phyloP scores from a whole-genome alignment of 2,797 vertebrate genomes.

The Gastrophryne carolinensis region DNA sequence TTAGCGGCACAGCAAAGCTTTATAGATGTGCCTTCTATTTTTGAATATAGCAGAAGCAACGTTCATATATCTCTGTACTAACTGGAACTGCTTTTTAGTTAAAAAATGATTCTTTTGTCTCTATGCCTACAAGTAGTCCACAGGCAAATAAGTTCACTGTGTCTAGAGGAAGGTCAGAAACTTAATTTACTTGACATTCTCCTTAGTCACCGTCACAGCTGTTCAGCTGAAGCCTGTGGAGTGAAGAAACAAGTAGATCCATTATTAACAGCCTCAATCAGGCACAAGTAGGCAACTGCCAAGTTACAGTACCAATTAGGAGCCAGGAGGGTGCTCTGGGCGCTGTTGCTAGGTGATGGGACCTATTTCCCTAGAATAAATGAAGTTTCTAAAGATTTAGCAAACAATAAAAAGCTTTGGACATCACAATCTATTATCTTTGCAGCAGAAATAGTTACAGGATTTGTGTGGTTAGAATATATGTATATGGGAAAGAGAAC shows the following conservation, averaged over 20 bases:
- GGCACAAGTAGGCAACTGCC: conserved; percentile 38
- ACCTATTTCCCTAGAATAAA: conserved; percentile 31
- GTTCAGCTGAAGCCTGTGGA: conserved; percentile 30
- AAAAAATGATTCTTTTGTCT: conserved; percentile 9
- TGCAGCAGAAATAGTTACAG: conserved; percentile 35
- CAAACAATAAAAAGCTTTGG: conserved; percentile 15
- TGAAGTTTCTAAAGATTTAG: conserved; percentile 24
- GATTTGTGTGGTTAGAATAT: background rate
- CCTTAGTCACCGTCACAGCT: conserved; percentile 41
- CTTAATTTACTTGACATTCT: conserved; percentile 38
- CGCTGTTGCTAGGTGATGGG: conserved; percentile 28
- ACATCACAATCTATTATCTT: conserved; percentile 16
- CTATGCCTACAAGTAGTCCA: conserved; percentile 22
- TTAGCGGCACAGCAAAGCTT: conserved; percentile 5
- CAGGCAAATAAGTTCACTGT: conserved; percentile 40
- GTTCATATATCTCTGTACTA: conserved; percentile 12
- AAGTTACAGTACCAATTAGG: conserved; percentile 37
- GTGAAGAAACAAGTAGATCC: conserved; percentile 36
- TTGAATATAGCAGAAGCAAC: conserved; percentile 8
- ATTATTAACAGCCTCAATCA: conserved; percentile 39
- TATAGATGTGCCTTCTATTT: conserved; percentile 23
- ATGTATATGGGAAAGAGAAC: background rate
- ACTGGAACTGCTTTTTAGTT: conserved; percentile 24
- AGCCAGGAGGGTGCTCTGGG: conserved; percentile 27
- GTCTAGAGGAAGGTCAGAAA: conserved; percentile 40